Evolutionary conservation across 2,888 invertebrate genomes (phyloP), one percentile per base, ranked within the genome.

Genomic region (Cinara cedri): DNA sequence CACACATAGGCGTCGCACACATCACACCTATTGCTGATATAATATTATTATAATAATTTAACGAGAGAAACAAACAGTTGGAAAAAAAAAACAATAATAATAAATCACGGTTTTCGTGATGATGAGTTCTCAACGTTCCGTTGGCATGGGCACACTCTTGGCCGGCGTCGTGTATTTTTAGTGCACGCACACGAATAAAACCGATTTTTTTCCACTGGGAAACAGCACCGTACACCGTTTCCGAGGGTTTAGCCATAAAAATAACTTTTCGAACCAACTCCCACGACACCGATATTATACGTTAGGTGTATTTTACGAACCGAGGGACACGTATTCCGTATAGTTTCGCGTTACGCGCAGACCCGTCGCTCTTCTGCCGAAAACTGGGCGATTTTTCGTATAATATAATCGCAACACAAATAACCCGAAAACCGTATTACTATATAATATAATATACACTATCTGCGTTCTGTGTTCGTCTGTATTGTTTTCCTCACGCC

Each of bases 241-340:
- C 34, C 34, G 34, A 34, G 26, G 10, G 66, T 55, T 75, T 46
- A 26, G 34, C 66, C 49, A 46, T 75, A 66, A 75, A 75, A 75
- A 75, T 80, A 80, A 63, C 80, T 80, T 44, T 26, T 16, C n/a
- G n/a, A 11, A 26, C 19, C 49, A 24, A 24, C 44, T 65, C n/a
- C 65, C 19, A 42, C 60, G 4, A 26, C n/a, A 34, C 34, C 34
- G 34, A 34, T 34, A 34, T 34, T 34, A 34, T 8, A 26, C 60
- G 24, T 57, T 21, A 11, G 3, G 3, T 21, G 34, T 6, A 34
- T 34, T 34, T 34, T 34, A 34, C 34, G 34, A 6, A 34, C 34
- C 34, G 34, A 3, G 34, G n/a, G 34, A 4, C 34, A 34, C 34
- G n/a, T n/a, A 34, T 34, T 34, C n/a, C 34, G 34, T n/a, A n/a